Conservation (phyloP, 2,797 vertebrate genomes). For the Acanthurus lineatus region DNA sequence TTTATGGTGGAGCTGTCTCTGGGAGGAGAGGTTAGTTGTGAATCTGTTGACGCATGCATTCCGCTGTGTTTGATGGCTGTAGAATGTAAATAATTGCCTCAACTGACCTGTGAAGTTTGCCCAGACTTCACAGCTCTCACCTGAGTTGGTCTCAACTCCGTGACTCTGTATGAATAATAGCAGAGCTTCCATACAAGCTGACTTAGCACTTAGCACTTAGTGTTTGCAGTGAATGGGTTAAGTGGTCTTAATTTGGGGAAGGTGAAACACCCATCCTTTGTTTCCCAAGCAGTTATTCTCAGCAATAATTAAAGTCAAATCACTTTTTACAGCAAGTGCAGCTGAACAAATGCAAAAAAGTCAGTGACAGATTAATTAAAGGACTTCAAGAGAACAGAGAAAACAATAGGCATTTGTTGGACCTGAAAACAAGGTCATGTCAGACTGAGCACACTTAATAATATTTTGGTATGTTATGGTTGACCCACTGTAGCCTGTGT, state of each 20-base stretch:
- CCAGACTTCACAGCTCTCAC: not conserved
- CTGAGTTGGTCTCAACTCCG: not conserved
- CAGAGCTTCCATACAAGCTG: not conserved
- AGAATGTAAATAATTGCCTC: not conserved
- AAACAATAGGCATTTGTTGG: not conserved
- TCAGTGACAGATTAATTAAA: not conserved
- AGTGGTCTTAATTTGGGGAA: conserved; percentile 14
- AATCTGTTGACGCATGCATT: not conserved
- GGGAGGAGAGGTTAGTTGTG: conserved; percentile 9
- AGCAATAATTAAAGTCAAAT: too few relatives aligned
- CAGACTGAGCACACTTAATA: not conserved
- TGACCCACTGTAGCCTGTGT: not conserved
- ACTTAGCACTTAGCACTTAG: not conserved
- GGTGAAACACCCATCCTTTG: conserved; percentile 34
- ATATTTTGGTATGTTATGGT: not conserved
- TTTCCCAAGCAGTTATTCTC: conserved; percentile 9
- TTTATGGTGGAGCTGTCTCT: conserved; percentile 15
- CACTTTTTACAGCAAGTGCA: not conserved
- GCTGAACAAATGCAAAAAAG: not conserved
- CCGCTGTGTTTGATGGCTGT: not conserved
- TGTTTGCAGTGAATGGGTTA: conserved; percentile 8
- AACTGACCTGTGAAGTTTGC: not conserved
- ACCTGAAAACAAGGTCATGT: not conserved
- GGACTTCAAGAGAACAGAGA: not conserved
- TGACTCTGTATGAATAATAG: not conserved